Conservation (phyloP, 2,113 vertebrate genomes). For the Progne subis region DNA sequence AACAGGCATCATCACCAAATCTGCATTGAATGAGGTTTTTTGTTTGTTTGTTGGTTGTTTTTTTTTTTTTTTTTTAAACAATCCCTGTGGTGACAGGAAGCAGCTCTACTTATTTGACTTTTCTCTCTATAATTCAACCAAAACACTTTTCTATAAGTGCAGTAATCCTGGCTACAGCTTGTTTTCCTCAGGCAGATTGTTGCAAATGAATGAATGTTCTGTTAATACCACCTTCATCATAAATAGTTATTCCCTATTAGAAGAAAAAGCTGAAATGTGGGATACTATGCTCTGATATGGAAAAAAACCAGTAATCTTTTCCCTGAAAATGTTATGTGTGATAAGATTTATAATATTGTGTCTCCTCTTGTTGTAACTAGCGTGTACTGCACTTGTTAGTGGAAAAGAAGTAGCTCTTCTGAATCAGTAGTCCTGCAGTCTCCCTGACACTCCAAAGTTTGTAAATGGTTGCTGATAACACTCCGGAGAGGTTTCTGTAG, state of each 20-base stretch:
- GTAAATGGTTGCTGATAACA: neutral
- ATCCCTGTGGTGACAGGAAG: neutral
- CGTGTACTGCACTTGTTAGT: neutral
- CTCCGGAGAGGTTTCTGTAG: neutral
- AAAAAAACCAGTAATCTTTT: neutral
- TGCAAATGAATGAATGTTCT: neutral
- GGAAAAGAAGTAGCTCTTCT: neutral
- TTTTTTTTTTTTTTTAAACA: neutral
- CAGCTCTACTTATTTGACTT: neutral
- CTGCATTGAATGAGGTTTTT: neutral
- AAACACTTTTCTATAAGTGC: neutral
- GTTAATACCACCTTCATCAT: neutral
- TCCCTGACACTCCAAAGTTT: neutral
- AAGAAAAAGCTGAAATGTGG: neutral
- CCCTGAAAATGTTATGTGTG: neutral
- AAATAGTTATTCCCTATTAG: neutral
- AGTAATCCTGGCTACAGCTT: neutral
- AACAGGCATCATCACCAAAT: neutral
- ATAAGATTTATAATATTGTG: neutral
- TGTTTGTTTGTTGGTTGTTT: neutral
- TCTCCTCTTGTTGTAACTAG: neutral
- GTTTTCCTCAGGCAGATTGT: neutral
- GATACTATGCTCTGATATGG: neutral
- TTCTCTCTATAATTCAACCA: neutral
- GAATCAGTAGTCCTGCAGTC: neutral